These are phyloP conservation scores for Rhyzopertha dominica DNA, from an alignment of 1,140 invertebrate species.

Conservation along the genomic window DNA sequence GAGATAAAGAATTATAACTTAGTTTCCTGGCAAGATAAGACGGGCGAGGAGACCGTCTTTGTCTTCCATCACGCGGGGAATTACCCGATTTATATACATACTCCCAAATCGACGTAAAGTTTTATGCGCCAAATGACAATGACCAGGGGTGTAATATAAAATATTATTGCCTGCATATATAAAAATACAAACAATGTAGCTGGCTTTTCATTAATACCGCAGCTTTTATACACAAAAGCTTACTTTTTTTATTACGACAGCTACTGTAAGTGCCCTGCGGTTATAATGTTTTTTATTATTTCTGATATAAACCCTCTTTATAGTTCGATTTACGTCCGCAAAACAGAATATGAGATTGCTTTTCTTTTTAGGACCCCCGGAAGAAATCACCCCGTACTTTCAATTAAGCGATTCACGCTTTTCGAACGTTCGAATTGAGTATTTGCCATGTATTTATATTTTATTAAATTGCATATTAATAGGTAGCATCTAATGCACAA, in stretches of 20 bases:
- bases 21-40: constrained; percentile 27
- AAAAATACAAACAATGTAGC: constrained; percentile 21
- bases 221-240: constrained; percentile 23
- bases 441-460: too few relatives aligned
- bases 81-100: constrained; percentile 30
- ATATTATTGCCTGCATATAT: constrained; percentile 24
- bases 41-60: constrained; percentile 12
- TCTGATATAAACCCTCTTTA: constrained; percentile 23
- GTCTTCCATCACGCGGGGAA: constrained; percentile 13
- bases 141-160: constrained; percentile 26
- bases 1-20: constrained; percentile 43
- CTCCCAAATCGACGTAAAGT: constrained; percentile 25
- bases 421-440: too few relatives aligned
- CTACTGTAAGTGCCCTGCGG: constrained; percentile 26
- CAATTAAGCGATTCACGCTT: too few relatives aligned
- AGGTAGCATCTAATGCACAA: too few relatives aligned
- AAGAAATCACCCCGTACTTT: too few relatives aligned
- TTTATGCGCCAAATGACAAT: constrained; percentile 29
- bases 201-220: constrained; percentile 32
- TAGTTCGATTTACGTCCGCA: constrained; percentile 18
- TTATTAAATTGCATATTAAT: too few relatives aligned
- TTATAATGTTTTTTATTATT: constrained; percentile 25
- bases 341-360: constrained; percentile 13
- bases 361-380: too few relatives aligned
- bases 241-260: constrained; percentile 21